Evolutionary conservation across 2,113 vertebrate genomes (phyloP).

Genomic region (Anolis sagrei): DNA sequence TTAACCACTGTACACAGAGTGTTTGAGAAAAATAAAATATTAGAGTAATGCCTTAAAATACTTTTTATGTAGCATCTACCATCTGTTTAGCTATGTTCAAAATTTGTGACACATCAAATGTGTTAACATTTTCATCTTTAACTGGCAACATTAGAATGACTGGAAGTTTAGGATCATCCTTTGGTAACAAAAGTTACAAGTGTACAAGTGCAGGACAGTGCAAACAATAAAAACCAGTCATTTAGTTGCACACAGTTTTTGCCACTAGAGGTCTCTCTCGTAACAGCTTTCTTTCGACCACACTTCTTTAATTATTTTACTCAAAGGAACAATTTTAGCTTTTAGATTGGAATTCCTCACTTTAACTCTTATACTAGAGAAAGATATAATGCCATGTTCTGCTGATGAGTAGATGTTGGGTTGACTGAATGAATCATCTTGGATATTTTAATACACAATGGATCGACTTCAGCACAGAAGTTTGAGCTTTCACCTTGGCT

Average conservation of each 20-base stretch:
- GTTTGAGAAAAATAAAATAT: fast-evolving
- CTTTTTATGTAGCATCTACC: neutral
- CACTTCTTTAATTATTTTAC: slow-evolving; percentile 74
- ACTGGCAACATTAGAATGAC: neutral
- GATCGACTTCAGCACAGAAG: slow-evolving; percentile 69
- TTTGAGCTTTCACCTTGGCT: slow-evolving; percentile 78
- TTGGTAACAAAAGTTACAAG: slow-evolving; percentile 24
- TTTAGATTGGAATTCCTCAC: slow-evolving; percentile 76
- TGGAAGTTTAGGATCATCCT: neutral
- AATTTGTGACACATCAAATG: fast-evolving
- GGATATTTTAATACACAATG: slow-evolving; percentile 79
- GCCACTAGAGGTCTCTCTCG: slow-evolving; percentile 97
- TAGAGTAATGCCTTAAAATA: fast-evolving
- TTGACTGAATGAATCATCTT: slow-evolving; percentile 80
- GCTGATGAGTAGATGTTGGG: slow-evolving; percentile 80
- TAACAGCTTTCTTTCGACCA: slow-evolving; percentile 81
- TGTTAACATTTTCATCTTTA: neutral
- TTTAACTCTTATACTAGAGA: slow-evolving; percentile 76
- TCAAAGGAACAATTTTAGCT: slow-evolving; percentile 81
- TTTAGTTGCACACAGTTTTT: slow-evolving; percentile 47
- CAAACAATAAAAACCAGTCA: slow-evolving; percentile 46
- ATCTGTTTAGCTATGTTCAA: neutral
- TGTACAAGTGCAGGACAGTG: neutral
- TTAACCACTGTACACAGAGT: neutral
- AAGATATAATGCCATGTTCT: slow-evolving; percentile 79